These are phyloP conservation scores for Eupeodes latifasciatus DNA, from an alignment of 2,888 invertebrate species.

Conservation along the genomic window DNA sequence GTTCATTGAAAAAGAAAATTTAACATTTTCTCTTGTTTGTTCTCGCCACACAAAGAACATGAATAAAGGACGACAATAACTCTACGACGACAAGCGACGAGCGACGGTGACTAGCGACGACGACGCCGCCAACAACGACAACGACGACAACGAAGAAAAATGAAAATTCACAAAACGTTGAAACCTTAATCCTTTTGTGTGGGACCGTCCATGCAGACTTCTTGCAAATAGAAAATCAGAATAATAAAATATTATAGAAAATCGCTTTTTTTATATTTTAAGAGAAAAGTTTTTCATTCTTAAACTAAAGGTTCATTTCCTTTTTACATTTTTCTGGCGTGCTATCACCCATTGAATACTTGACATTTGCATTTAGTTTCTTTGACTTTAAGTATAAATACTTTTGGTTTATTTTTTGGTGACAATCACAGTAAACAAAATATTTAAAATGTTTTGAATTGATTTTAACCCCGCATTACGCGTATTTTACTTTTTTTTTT, in stretches of 20 bases:
- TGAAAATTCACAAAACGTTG: slow-evolving; percentile 56
- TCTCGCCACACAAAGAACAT: slow-evolving; percentile 39
- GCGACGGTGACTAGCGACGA: no score
- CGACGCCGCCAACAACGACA: background rate
- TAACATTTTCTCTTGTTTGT: slow-evolving; percentile 64
- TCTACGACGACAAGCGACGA: no score
- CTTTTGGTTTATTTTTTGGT: background rate
- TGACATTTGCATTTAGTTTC: slow-evolving; percentile 67
- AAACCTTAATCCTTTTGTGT: slow-evolving; percentile 72
- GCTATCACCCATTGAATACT: slow-evolving; percentile 66
- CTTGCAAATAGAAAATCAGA: slow-evolving; percentile 38
- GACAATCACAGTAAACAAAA: background rate
- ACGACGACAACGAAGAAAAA: background rate
- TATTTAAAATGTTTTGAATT: slow-evolving; percentile 8
- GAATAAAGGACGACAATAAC: slow-evolving; percentile 4
- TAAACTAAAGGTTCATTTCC: slow-evolving; percentile 23
- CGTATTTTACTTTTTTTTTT: background rate
- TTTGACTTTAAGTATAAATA: slow-evolving; percentile 28
- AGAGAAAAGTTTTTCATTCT: slow-evolving; percentile 54
- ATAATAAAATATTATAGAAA: slow-evolving; percentile 9
- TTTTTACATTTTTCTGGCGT: slow-evolving; percentile 19
- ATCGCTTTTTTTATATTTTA: slow-evolving; percentile 1
- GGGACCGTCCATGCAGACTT: slow-evolving; percentile 67
- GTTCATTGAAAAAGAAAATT: slow-evolving; percentile 65
- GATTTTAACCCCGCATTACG: background rate